Percentiles rank a stretch among this genome's conserved stretches.
Evolutionary conservation across 2,113 vertebrate genomes (phyloP).

Genomic region (Egretta garzetta): DNA sequence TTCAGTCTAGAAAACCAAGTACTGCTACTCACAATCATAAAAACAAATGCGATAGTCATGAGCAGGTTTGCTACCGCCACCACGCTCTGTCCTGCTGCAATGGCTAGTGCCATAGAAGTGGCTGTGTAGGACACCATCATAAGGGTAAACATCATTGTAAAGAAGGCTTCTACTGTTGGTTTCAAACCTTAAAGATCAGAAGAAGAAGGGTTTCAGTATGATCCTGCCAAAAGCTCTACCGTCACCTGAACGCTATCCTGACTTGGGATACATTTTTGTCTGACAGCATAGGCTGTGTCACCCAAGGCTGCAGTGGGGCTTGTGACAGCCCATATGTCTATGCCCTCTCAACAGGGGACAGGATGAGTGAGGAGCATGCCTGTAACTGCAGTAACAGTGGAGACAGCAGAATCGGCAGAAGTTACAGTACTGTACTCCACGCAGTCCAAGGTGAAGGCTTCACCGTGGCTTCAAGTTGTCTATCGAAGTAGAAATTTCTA

Average conservation of each 20-base stretch:
- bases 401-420: background rate
- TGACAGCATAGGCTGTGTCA: background rate
- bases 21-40: constrained; percentile 88
- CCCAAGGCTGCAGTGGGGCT: background rate
- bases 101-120: constrained; percentile 88
- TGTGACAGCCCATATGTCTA: background rate
- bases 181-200: constrained; percentile 81
- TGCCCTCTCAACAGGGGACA: background rate
- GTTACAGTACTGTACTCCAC: background rate
- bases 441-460: background rate
- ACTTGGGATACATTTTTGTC: background rate
- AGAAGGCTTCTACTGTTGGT: constrained; percentile 77
- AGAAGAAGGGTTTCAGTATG: background rate
- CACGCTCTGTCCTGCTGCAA: constrained; percentile 87
- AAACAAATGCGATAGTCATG: constrained; percentile 87
- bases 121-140: constrained; percentile 84
- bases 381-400: background rate
- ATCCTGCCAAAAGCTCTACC: background rate
- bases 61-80: constrained; percentile 88
- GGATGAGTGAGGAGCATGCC: background rate
- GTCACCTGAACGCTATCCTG: background rate
- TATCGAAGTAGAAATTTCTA: background rate
- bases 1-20: background rate
- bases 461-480: background rate
- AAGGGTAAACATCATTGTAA: constrained; percentile 85